Percentiles rank a stretch among this genome's conserved stretches.
Evolutionary conservation across 2,888 invertebrate genomes (phyloP).

Genomic region (Phymatocera aterrima): DNA sequence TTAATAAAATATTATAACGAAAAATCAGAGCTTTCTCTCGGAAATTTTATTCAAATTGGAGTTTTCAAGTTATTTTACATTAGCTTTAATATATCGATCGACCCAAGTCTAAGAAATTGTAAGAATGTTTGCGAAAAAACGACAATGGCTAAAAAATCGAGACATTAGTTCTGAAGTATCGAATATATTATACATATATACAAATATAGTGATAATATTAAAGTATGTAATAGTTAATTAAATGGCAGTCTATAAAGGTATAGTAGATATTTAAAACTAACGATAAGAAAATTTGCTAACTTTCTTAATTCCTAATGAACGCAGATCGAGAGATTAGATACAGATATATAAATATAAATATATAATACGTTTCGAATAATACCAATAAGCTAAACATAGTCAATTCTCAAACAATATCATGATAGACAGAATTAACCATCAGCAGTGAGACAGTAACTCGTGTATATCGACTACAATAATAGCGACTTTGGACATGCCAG

Average conservation of each 20-base stretch:
- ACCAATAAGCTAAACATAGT: constrained; percentile 36
- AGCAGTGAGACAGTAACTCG: background rate
- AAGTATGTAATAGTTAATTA: background rate
- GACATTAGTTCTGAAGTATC: background rate
- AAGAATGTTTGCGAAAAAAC: no score
- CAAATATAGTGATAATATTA: constrained; percentile 25
- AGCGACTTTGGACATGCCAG: background rate
- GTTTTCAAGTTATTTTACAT: background rate
- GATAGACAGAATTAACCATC: constrained; percentile 16
- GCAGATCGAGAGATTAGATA: background rate
- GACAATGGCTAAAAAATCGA: no score
- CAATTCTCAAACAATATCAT: constrained; percentile 5
- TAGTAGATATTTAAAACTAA: constrained; percentile 11
- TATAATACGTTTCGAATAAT: constrained; percentile 26
- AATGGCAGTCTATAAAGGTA: constrained; percentile 33
- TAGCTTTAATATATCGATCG: background rate
- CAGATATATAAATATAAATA: background rate
- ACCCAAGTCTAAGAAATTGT: no score
- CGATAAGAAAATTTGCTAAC: background rate
- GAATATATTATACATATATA: constrained; percentile 38
- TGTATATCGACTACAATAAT: constrained; percentile 15
- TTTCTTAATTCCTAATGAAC: background rate
- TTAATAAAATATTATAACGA: background rate
- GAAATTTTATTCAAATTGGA: background rate
- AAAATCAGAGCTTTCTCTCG: background rate